Evolutionary conservation across 2,113 vertebrate genomes (phyloP).

Genomic region (Notarius lentiginosus): DNA sequence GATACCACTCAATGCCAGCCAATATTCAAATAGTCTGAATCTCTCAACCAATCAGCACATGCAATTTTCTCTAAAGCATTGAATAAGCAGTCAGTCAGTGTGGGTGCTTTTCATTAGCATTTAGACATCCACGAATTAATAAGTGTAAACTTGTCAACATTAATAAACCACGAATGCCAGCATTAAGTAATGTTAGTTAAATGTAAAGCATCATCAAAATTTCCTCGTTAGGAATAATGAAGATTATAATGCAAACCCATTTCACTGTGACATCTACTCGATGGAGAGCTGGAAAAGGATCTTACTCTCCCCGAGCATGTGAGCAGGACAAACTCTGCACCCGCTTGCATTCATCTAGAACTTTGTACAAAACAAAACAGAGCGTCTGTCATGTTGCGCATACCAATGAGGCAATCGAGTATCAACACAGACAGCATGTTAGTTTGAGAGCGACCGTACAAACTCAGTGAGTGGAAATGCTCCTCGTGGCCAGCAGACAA

Average conservation of each 20-base stretch:
- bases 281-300: neutral
- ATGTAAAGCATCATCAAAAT: neutral
- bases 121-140: neutral
- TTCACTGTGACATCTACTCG: neutral
- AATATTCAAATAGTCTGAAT: too few relatives aligned
- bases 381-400: slow-evolving; percentile 23
- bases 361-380: slow-evolving; percentile 16
- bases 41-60: too few relatives aligned
- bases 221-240: neutral
- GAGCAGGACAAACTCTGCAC: neutral
- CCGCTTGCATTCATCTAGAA: neutral
- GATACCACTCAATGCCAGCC: too few relatives aligned
- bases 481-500: neutral
- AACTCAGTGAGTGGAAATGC: neutral
- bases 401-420: slow-evolving; percentile 27
- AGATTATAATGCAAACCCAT: neutral
- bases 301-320: neutral
- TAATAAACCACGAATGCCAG: neutral
- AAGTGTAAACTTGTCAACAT: neutral
- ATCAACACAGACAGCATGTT: slow-evolving; percentile 28
- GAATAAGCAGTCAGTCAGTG: neutral
- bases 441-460: neutral
- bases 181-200: neutral
- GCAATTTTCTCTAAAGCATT: neutral
- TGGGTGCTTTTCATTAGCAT: neutral